These are phyloP conservation scores for Hirtodrosophila histrioides DNA, from an alignment of 2,888 invertebrate genomes.

Conservation along the genomic window DNA sequence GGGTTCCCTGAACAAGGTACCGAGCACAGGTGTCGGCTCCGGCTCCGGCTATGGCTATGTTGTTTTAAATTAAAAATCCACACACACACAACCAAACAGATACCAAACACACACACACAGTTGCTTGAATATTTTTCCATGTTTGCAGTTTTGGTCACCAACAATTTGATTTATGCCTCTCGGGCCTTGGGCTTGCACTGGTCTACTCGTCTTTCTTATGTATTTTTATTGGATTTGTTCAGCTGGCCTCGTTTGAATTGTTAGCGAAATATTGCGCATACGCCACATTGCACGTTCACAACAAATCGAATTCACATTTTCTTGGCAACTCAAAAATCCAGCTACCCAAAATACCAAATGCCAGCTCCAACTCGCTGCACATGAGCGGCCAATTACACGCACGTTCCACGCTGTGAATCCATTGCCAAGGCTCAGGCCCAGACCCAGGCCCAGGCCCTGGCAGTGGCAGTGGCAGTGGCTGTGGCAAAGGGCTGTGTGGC, in stretches of 20 bases:
- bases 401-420: conserved; percentile 40
- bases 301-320: conserved; percentile 52
- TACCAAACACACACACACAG: background rate
- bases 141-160: conserved; percentile 57
- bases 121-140: conserved; percentile 46
- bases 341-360: conserved; percentile 27
- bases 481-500: conserved; percentile 10
- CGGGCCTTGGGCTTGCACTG: conserved; percentile 7
- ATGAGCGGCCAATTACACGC: conserved; percentile 67
- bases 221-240: conserved; percentile 61
- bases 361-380: conserved; percentile 58
- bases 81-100: conserved; percentile 36
- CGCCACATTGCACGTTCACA: conserved; percentile 56
- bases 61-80: conserved; percentile 78
- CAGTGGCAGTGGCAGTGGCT: too few species aligned
- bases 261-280: conserved; percentile 62
- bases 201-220: conserved; percentile 36
- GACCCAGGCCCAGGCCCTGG: background rate
- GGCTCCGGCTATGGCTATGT: conserved; percentile 40
- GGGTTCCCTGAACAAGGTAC: background rate
- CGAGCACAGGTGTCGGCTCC: conserved; percentile 54
- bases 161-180: conserved; percentile 58
- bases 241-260: conserved; percentile 8
- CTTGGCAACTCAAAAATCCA: conserved; percentile 15
- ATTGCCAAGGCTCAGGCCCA: conserved; percentile 13